Percentiles rank a stretch among this genome's conserved stretches.
These are phyloP conservation scores for Mobula birostris DNA, from an alignment of 2,113 vertebrate genomes.

Conservation along the genomic window DNA sequence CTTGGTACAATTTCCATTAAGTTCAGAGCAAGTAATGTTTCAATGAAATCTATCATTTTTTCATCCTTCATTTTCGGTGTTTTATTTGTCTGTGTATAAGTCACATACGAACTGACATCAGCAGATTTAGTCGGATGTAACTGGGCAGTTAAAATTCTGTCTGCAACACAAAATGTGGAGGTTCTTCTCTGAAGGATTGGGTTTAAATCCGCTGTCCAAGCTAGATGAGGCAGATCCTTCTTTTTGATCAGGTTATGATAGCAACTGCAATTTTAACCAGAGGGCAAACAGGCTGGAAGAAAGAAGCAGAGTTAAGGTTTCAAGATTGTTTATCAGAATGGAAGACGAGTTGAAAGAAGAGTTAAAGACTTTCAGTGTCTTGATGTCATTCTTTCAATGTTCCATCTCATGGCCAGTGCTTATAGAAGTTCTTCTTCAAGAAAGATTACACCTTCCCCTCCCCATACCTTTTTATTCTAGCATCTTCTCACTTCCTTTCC, in stretches of 20 bases:
- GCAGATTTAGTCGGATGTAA: neutral
- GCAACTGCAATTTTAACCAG: neutral
- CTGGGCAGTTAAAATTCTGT: neutral
- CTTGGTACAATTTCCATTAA: neutral
- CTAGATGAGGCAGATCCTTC: neutral
- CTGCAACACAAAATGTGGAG: neutral
- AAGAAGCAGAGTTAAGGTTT: no score
- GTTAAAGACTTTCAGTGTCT: no score
- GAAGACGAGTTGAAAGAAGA: no score
- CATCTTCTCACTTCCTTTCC: no score
- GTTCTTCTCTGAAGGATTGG: neutral
- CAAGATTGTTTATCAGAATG: no score
- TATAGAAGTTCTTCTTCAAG: no score
- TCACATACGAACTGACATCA: no score
- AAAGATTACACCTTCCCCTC: neutral
- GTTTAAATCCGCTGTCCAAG: neutral
- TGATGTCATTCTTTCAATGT: no score
- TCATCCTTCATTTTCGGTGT: no score
- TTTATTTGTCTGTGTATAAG: no score
- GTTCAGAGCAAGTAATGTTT: slow-evolving; percentile 1
- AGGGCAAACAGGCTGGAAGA: neutral
- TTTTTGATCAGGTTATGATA: no score
- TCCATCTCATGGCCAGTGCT: neutral
- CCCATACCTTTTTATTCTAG: no score
- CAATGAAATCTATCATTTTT: neutral